These are phyloP conservation scores for Dicrostonyx torquatus DNA, from an alignment of 2,797 vertebrate species.

Conservation along the genomic window DNA sequence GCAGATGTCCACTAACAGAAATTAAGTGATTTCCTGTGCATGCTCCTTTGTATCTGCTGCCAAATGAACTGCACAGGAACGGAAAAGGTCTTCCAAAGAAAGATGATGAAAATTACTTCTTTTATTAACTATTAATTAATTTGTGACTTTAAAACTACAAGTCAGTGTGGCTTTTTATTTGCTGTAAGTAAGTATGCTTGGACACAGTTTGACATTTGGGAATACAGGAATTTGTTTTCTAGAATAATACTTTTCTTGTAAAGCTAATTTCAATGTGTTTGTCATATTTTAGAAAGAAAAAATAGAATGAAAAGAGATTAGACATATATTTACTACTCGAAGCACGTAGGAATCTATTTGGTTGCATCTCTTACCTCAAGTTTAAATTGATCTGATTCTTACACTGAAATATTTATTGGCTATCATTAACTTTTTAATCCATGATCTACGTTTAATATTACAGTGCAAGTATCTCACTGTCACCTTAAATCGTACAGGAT, in stretches of 20 bases:
- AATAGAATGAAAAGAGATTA: not conserved
- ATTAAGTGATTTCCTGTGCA: constrained; percentile 17
- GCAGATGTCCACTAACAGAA: constrained; percentile 52
- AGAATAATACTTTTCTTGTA: not conserved
- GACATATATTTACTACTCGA: not conserved
- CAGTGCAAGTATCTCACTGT: not conserved
- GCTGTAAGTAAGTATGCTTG: not conserved
- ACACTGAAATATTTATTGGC: constrained; percentile 18
- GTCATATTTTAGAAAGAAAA: not conserved
- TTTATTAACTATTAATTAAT: constrained; percentile 27
- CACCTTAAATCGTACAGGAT: not conserved
- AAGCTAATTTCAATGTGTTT: not conserved
- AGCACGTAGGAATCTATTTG: not conserved
- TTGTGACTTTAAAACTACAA: not conserved
- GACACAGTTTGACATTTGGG: not conserved
- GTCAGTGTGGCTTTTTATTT: not conserved
- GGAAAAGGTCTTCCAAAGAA: constrained; percentile 8
- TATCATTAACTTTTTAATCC: not conserved
- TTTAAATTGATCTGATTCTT: not conserved
- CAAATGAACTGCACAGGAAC: constrained; percentile 44
- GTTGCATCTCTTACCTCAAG: not conserved
- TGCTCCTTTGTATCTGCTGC: constrained; percentile 22
- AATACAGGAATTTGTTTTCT: not conserved
- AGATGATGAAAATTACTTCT: not conserved
- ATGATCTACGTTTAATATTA: not conserved